These are phyloP conservation scores for Ganaspis brasiliensis DNA, from an alignment of 2,888 invertebrate genomes.

Conservation along the genomic window DNA sequence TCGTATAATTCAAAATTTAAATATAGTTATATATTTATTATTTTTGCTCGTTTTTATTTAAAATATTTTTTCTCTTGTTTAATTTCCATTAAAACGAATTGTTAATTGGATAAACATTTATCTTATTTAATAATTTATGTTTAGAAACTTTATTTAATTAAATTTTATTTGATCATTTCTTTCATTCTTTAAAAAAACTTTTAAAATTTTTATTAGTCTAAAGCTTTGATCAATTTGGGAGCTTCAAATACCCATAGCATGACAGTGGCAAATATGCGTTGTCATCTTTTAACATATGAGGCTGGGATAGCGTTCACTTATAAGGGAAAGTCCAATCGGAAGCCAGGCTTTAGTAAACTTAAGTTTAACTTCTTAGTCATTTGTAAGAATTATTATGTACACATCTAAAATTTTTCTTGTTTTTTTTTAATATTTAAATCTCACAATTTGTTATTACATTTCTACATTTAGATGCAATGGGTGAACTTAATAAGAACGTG, in stretches of 20 bases:
- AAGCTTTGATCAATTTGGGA: background rate
- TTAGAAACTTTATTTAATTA: no score
- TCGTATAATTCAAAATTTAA: no score
- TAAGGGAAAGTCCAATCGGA: background rate
- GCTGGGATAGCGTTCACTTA: background rate
- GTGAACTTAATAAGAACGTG: background rate
- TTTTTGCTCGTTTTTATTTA: no score
- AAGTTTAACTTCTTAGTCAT: background rate
- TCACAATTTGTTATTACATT: background rate
- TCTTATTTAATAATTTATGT: no score
- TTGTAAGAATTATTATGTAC: slow-evolving; percentile 6
- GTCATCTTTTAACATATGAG: slow-evolving; percentile 1
- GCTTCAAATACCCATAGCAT: background rate
- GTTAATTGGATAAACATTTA: no score
- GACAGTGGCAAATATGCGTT: background rate
- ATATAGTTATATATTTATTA: no score
- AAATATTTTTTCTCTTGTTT: no score
- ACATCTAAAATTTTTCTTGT: background rate
- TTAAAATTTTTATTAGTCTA: background rate
- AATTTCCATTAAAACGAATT: no score
- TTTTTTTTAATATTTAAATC: background rate
- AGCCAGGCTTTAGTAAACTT: background rate
- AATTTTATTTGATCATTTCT: no score
- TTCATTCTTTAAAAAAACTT: no score
- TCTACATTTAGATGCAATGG: background rate